Evolutionary conservation across 2,113 vertebrate genomes (phyloP).

Genomic region (Pseudolaguvia tuberculata): DNA sequence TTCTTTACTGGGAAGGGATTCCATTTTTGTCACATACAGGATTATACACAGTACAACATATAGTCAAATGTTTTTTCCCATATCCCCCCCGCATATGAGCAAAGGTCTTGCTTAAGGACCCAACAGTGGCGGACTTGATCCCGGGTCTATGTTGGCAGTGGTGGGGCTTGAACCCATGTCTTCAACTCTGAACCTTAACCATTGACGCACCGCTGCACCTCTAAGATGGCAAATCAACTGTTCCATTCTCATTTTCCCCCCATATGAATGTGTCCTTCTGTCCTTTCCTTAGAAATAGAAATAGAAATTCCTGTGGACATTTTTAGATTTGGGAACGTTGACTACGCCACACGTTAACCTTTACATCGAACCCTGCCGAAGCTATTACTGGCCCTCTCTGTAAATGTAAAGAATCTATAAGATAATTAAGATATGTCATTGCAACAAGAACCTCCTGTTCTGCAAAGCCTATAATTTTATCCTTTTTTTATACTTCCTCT

Average conservation of each 20-base stretch:
- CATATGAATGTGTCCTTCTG: not conserved
- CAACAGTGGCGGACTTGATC: too few relatives aligned
- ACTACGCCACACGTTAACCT: constrained; percentile 16
- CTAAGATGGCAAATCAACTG: constrained; percentile 14
- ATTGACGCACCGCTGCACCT: too few relatives aligned
- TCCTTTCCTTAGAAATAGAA: too few relatives aligned
- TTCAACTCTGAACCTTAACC: too few relatives aligned
- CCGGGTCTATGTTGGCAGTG: too few relatives aligned
- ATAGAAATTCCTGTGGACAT: constrained; percentile 17
- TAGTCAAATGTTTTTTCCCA: too few relatives aligned
- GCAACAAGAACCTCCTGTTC: constrained; percentile 90
- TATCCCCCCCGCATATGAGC: too few relatives aligned
- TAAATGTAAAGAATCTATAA: constrained; percentile 84
- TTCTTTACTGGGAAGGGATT: too few relatives aligned
- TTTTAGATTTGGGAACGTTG: not conserved
- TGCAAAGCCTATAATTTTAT: constrained; percentile 98
- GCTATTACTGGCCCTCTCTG: constrained; percentile 58
- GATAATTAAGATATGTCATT: constrained; percentile 89
- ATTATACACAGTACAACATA: too few relatives aligned
- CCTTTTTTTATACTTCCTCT: constrained; percentile 87
- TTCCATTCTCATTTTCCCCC: constrained; percentile 24
- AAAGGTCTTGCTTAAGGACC: too few relatives aligned
- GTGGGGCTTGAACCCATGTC: too few relatives aligned
- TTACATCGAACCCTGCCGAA: constrained; percentile 2
- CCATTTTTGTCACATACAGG: too few relatives aligned